Percentiles rank a stretch among this genome's conserved stretches.
Conservation (phyloP, 2,888 invertebrate genomes). For the Melolontha melolontha region DNA sequence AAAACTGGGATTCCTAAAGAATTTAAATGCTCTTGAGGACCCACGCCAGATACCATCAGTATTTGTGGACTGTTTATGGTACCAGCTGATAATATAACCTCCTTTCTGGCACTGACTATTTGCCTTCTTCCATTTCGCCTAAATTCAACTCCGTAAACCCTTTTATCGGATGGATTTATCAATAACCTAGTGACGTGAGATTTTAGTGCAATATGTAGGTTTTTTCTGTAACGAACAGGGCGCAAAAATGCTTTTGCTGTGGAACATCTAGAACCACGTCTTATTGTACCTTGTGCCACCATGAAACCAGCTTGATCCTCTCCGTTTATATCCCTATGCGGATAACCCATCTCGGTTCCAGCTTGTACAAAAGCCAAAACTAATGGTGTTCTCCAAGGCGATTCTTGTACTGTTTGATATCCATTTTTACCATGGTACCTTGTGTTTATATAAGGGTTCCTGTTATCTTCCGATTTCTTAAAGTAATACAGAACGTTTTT, state of each 20-base stretch:
- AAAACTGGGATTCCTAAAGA: conserved; percentile 77
- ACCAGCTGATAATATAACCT: conserved; percentile 90
- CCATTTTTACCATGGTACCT: conserved; percentile 81
- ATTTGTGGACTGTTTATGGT: conserved; percentile 93
- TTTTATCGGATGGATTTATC: conserved; percentile 79
- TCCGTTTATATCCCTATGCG: conserved; percentile 86
- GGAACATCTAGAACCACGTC: conserved; percentile 85
- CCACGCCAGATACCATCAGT: conserved; percentile 80
- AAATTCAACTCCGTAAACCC: conserved; percentile 85
- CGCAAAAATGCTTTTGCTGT: conserved; percentile 89
- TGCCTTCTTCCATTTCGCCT: conserved; percentile 78
- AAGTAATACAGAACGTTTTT: conserved; percentile 88
- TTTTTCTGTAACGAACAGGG: conserved; percentile 79
- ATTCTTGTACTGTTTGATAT: conserved; percentile 82
- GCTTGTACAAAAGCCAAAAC: conserved; percentile 87
- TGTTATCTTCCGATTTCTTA: conserved; percentile 89
- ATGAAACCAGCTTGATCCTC: conserved; percentile 86
- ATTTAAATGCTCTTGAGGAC: conserved; percentile 74
- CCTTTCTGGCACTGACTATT: conserved; percentile 80
- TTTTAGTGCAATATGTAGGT: conserved; percentile 85
- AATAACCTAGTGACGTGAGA: conserved; percentile 82
- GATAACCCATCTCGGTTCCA: conserved; percentile 85
- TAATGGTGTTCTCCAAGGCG: conserved; percentile 86
- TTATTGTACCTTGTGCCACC: conserved; percentile 87
- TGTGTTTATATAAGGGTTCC: conserved; percentile 83